Percentiles rank a stretch among this genome's conserved stretches.
phyloP scores from a whole-genome alignment of 1,140 invertebrate species.

The Rhysida immarginata region DNA sequence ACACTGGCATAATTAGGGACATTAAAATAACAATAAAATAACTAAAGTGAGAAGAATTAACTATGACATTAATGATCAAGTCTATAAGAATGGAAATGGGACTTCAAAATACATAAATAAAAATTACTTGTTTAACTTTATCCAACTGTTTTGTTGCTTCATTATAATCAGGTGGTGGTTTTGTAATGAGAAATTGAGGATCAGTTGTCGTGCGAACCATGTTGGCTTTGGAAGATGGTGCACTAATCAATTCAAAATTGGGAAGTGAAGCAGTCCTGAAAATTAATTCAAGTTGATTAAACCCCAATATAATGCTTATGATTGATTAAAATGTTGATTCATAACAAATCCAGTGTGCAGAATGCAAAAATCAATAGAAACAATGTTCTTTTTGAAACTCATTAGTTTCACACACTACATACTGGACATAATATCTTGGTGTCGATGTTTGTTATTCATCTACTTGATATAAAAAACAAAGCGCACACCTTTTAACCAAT shows the following conservation, averaged over 20 bases:
- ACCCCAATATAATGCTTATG: not conserved
- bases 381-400: not conserved
- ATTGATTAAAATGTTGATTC: not conserved
- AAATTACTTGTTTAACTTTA: constrained; percentile 18
- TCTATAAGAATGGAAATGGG: too few relatives aligned
- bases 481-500: too few relatives aligned
- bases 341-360: not conserved
- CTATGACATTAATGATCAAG: too few relatives aligned
- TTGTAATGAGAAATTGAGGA: constrained; percentile 27
- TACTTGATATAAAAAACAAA: not conserved
- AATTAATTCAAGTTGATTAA: not conserved
- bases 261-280: not conserved
- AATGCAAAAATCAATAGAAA: not conserved
- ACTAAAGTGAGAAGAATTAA: too few relatives aligned
- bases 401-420: not conserved
- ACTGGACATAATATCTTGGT: not conserved
- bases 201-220: constrained; percentile 20
- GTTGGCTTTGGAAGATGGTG: constrained; percentile 13
- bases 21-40: too few relatives aligned
- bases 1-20: too few relatives aligned
- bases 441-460: not conserved
- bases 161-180: constrained; percentile 47
- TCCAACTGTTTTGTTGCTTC: constrained; percentile 50
- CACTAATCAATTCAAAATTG: not conserved
- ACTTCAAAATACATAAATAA: too few relatives aligned